Conservation (phyloP, 2,888 invertebrate genomes). For the Mycogona germanica region DNA sequence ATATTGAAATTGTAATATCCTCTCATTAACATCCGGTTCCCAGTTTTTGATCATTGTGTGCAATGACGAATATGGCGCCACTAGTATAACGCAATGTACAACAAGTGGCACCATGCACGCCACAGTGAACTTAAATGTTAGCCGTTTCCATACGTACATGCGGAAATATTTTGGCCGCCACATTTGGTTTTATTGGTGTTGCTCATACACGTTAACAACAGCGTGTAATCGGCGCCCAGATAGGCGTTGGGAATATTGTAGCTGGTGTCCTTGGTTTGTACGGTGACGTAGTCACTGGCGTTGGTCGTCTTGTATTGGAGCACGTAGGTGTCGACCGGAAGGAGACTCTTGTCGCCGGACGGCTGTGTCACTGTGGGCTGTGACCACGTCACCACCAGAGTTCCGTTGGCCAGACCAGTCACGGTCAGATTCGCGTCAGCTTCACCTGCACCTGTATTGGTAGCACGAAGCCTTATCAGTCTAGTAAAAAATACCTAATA, state of each 20-base stretch:
- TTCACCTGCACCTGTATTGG: neutral
- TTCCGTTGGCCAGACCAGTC: neutral
- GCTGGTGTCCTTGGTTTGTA: neutral
- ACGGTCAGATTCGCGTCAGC: constrained; percentile 6
- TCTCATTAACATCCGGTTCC: too few relatives aligned
- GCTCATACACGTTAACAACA: constrained; percentile 10
- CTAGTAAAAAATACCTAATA: too few relatives aligned
- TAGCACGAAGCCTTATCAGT: too few relatives aligned
- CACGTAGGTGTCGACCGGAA: neutral
- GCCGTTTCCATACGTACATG: too few relatives aligned
- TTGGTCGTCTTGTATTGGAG: neutral
- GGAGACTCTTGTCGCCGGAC: neutral
- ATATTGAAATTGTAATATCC: too few relatives aligned
- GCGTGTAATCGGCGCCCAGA: constrained; percentile 8
- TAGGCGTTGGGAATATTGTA: constrained; percentile 7
- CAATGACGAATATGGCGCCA: too few relatives aligned
- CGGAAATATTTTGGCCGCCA: constrained; percentile 6
- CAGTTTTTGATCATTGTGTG: too few relatives aligned
- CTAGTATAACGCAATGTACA: too few relatives aligned
- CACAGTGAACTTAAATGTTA: neutral
- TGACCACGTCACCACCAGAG: constrained; percentile 8
- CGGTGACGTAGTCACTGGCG: neutral
- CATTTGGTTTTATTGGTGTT: constrained; percentile 1
- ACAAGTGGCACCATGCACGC: neutral
- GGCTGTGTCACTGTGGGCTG: too few relatives aligned